Base-by-base conservation (phyloP, 2,113 vertebrate genomes). In the Gnathonemus echidnorhynchus region DNA sequence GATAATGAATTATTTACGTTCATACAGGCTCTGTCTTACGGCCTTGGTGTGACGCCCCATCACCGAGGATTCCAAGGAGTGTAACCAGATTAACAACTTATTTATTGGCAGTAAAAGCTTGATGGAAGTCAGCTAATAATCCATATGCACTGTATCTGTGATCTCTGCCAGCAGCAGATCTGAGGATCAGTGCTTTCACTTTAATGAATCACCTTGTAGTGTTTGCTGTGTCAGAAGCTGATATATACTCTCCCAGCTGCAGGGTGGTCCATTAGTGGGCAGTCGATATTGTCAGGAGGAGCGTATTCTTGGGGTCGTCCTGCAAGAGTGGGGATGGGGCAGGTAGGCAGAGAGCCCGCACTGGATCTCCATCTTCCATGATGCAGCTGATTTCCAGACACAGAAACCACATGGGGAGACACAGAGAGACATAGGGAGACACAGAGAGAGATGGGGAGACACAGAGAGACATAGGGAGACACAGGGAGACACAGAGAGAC, bases 1-100 rank as follows among this genome's bases (percentile, higher is more conserved):
- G 50, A 46, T 89, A 39, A 89, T 89, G 19, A 53, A 89, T 89
- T 13, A 89, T 89, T 84, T 45, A 89, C 10, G 10, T 6, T 85
- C 77, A 50, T 21, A 2, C 50, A 15, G 48, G 3, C 88, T 53
- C 7, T 11, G 42, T 84, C 35, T 15, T 21, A 84, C 6, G 27
- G 39, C 31, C 77, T 58, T 19, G 42, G 27, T 83, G 5, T 89
- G 19, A 42, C 19, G 35, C 50, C 49, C 49, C n/a, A n/a, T 84
- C 53, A 52, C 13, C 2, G 70, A 89, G 27, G 27, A 53, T 45
- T 56, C 19, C 35, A 50, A 27, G 74, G 77, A 58, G 85, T 24
- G 7, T 45, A 85, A 84, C 24, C 52, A 35, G 50, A 50, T 84
- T 19, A 56, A 89, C 39, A 24, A 39, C 42, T 56, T 52, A 84